A percentile compares a stretch with the other conserved stretches of the same genome.
phyloP scores from a whole-genome alignment of 2,113 vertebrate species.

The Pipa parva region DNA sequence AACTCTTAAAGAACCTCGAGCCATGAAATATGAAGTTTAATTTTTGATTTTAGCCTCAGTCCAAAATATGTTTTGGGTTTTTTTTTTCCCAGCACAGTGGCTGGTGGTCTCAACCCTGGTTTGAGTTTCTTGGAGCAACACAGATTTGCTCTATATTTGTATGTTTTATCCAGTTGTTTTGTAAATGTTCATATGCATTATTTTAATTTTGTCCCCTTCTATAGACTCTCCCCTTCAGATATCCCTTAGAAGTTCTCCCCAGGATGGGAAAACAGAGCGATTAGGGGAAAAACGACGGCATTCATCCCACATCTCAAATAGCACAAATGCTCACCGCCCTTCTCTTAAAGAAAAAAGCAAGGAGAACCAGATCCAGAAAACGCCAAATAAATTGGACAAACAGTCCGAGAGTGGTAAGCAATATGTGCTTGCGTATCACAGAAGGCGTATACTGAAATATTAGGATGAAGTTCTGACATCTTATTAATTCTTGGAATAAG shows the following conservation, averaged over 20 bases:
- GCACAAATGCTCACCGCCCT: slow-evolving; percentile 56
- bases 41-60: no score
- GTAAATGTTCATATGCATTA: neutral
- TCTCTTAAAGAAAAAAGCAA: slow-evolving; percentile 58
- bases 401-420: slow-evolving; percentile 62
- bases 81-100: neutral
- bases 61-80: neutral
- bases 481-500: no score
- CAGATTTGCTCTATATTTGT: neutral
- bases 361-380: slow-evolving; percentile 61
- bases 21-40: no score
- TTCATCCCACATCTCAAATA: slow-evolving; percentile 59
- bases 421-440: no score
- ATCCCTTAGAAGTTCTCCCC: slow-evolving; percentile 57
- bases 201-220: slow-evolving; percentile 37
- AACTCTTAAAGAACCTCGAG: no score
- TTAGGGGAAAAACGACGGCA: slow-evolving; percentile 60
- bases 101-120: slow-evolving; percentile 22
- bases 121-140: slow-evolving; percentile 8
- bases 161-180: neutral
- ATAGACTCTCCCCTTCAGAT: slow-evolving; percentile 57
- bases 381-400: slow-evolving; percentile 49
- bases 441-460: no score
- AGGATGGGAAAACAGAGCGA: slow-evolving; percentile 56
- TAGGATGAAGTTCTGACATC: no score